Evolutionary conservation across 2,888 invertebrate genomes (phyloP).

Genomic region (Xanthorhoe designata): DNA sequence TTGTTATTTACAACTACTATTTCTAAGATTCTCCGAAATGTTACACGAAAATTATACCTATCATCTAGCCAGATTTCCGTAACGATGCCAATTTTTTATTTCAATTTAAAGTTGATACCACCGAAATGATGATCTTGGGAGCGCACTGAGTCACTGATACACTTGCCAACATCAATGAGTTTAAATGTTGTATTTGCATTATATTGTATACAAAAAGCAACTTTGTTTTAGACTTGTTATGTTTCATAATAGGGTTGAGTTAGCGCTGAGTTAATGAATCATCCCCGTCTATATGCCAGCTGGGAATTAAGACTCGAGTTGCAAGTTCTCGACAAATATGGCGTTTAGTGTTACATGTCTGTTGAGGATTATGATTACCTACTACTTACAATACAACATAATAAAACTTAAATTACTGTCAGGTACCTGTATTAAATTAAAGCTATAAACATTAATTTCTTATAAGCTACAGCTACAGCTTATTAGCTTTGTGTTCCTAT

Average conservation of each 20-base stretch:
- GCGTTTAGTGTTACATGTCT: slow-evolving; percentile 62
- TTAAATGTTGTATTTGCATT: slow-evolving; percentile 34
- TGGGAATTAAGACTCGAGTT: slow-evolving; percentile 73
- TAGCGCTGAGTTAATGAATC: slow-evolving; percentile 69
- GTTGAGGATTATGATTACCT: neutral
- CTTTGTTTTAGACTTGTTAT: slow-evolving; percentile 54
- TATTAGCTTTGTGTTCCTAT: too few relatives aligned
- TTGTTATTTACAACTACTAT: slow-evolving; percentile 19
- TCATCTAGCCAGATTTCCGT: slow-evolving; percentile 39
- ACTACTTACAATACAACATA: neutral
- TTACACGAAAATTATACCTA: slow-evolving; percentile 30
- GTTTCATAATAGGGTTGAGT: slow-evolving; percentile 46
- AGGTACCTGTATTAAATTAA: neutral
- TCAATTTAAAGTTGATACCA: slow-evolving; percentile 41
- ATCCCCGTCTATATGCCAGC: slow-evolving; percentile 64
- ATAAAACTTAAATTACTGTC: neutral
- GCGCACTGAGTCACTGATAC: slow-evolving; percentile 73
- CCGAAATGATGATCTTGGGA: slow-evolving; percentile 66
- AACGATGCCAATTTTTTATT: slow-evolving; percentile 51
- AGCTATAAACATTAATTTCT: neutral
- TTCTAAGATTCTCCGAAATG: slow-evolving; percentile 17
- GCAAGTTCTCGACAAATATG: slow-evolving; percentile 68
- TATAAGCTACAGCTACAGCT: too few relatives aligned
- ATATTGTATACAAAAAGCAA: slow-evolving; percentile 52
- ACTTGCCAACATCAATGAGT: slow-evolving; percentile 68